phyloP scores from a whole-genome alignment of 2,797 vertebrate species.

The Sparus aurata region DNA sequence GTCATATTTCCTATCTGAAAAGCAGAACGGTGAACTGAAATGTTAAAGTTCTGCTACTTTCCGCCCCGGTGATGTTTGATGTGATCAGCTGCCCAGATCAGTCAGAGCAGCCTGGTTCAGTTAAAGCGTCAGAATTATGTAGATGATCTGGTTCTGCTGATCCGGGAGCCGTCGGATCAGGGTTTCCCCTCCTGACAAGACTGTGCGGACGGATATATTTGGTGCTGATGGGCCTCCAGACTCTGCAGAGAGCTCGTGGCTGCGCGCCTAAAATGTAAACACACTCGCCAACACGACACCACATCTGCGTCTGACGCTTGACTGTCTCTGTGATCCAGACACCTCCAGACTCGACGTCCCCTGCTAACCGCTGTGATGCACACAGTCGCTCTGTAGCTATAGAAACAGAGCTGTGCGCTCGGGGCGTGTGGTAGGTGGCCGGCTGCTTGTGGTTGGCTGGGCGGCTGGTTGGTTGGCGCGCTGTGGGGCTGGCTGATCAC shows the following conservation, averaged over 20 bases:
- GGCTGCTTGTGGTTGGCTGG: constrained; percentile 63
- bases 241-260: constrained; percentile 31
- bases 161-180: background rate
- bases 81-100: background rate
- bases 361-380: constrained; percentile 72
- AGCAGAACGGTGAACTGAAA: background rate
- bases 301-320: constrained; percentile 63
- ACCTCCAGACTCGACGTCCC: constrained; percentile 66
- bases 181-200: constrained; percentile 15
- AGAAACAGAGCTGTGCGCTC: constrained; percentile 62
- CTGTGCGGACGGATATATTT: constrained; percentile 27
- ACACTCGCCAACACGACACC: constrained; percentile 38
- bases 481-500: constrained; percentile 65
- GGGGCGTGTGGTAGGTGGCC: constrained; percentile 71
- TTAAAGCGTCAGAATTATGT: background rate
- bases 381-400: constrained; percentile 65
- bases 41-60: background rate
- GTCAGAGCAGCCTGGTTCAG: background rate
- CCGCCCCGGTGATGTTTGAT: background rate
- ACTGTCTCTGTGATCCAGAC: constrained; percentile 65
- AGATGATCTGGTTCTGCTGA: background rate
- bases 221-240: constrained; percentile 15
- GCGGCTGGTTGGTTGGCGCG: constrained; percentile 49
- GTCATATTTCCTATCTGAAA: background rate
- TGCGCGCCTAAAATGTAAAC: constrained; percentile 46